Conservation (phyloP, 2,888 invertebrate species). For the Catocala sponsa region DNA sequence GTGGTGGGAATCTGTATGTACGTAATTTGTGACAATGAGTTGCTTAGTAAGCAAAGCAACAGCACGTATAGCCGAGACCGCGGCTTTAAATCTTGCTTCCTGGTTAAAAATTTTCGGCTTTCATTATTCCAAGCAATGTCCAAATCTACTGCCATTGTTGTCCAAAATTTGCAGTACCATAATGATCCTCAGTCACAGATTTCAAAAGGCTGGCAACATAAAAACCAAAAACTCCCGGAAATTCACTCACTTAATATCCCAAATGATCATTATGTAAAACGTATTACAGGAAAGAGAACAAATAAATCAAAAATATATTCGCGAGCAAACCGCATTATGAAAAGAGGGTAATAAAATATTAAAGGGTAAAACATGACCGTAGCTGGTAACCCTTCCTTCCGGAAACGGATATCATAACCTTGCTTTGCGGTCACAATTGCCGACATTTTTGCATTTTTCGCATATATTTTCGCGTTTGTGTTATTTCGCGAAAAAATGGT, state of each 20-base stretch:
- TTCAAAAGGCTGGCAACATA: slow-evolving; percentile 19
- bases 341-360: slow-evolving; percentile 58
- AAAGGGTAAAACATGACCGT: slow-evolving; percentile 63
- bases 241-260: slow-evolving; percentile 42
- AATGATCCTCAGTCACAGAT: slow-evolving; percentile 5
- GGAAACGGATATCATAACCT: slow-evolving; percentile 70
- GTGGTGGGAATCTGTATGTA: too few species aligned
- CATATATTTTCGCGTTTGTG: slow-evolving; percentile 27
- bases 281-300: slow-evolving; percentile 45
- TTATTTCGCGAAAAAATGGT: slow-evolving; percentile 28
- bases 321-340: slow-evolving; percentile 47
- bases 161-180: slow-evolving; percentile 2
- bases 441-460: slow-evolving; percentile 56
- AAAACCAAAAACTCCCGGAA: slow-evolving; percentile 38
- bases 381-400: slow-evolving; percentile 59
- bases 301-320: slow-evolving; percentile 53
- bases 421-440: slow-evolving; percentile 60
- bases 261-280: slow-evolving; percentile 52
- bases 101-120: too few species aligned
- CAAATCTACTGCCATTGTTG: slow-evolving; percentile 3
- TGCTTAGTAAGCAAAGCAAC: too few species aligned
- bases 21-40: too few species aligned
- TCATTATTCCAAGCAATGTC: background rate
- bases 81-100: too few species aligned
- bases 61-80: too few species aligned